Conservation (phyloP, 2,888 invertebrate genomes). For the Agrenia bidenticulata region DNA sequence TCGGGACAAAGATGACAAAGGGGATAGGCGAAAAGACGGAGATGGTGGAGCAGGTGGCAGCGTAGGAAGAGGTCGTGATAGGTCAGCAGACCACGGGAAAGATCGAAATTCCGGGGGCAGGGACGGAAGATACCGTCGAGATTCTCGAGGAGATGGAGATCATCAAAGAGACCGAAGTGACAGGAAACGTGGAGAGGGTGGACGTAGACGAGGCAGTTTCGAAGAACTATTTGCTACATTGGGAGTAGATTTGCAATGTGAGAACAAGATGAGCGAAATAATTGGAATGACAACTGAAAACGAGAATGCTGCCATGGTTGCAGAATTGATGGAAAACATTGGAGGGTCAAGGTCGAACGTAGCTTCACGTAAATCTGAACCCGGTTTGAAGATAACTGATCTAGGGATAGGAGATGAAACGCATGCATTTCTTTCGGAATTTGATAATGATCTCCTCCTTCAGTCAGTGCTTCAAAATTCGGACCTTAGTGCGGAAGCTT, state of each 20-base stretch:
- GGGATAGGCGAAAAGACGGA: conserved; percentile 28
- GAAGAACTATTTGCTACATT: conserved; percentile 16
- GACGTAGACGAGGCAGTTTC: not conserved
- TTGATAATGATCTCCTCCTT: conserved; percentile 44
- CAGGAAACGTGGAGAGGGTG: conserved; percentile 11
- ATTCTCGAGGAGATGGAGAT: conserved; percentile 15
- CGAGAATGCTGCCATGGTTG: too few relatives aligned
- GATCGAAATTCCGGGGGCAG: conserved; percentile 25
- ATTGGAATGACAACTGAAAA: too few relatives aligned
- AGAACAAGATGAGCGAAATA: too few relatives aligned
- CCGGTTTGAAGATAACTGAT: too few relatives aligned
- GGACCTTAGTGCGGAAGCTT: conserved; percentile 36
- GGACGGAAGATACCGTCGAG: not conserved
- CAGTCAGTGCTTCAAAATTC: conserved; percentile 39
- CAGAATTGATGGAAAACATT: not conserved
- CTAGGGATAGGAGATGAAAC: conserved; percentile 8
- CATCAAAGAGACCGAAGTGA: conserved; percentile 8
- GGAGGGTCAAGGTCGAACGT: not conserved
- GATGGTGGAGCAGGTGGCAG: conserved; percentile 25
- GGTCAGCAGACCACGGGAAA: conserved; percentile 9
- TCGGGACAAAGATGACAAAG: conserved; percentile 31
- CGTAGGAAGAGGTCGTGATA: conserved; percentile 22
- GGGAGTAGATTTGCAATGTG: conserved; percentile 2
- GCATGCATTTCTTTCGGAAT: conserved; percentile 37
- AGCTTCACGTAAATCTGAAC: too few relatives aligned